Percentiles rank a stretch among this genome's conserved stretches.
Evolutionary conservation across 1,140 invertebrate genomes (phyloP).

Genomic region (Lepidotrigona ventralis): DNA sequence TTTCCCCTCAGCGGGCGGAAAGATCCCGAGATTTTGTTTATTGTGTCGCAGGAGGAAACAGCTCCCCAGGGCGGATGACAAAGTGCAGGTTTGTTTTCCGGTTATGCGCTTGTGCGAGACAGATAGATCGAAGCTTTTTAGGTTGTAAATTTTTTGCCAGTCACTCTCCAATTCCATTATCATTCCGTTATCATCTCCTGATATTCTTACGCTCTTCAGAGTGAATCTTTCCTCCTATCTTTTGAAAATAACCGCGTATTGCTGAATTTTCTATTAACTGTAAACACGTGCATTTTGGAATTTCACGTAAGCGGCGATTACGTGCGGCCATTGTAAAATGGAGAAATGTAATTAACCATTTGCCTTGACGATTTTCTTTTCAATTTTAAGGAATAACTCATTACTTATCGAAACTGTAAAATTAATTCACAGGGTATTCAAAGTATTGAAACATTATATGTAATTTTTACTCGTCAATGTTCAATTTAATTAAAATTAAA

Average conservation of each 20-base stretch:
- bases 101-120: constrained; percentile 14
- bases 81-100: constrained; percentile 24
- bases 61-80: constrained; percentile 10
- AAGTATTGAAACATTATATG: too few relatives aligned
- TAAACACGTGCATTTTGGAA: too few relatives aligned
- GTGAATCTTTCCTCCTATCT: background rate
- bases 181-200: constrained; percentile 11
- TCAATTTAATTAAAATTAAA: too few relatives aligned
- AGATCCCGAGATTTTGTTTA: constrained; percentile 11
- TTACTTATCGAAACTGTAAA: too few relatives aligned
- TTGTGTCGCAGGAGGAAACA: constrained; percentile 3
- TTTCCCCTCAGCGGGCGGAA: background rate
- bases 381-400: too few relatives aligned
- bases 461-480: too few relatives aligned
- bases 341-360: too few relatives aligned
- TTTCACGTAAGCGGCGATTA: too few relatives aligned
- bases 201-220: background rate
- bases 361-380: too few relatives aligned
- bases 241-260: too few relatives aligned
- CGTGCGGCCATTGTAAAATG: too few relatives aligned
- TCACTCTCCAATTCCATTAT: constrained; percentile 18
- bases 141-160: constrained; percentile 26
- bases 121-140: constrained; percentile 26
- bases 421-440: too few relatives aligned
- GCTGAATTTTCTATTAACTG: background rate